These are phyloP conservation scores for Parnassius mnemosyne DNA, from an alignment of 2,888 invertebrate genomes.

Conservation along the genomic window DNA sequence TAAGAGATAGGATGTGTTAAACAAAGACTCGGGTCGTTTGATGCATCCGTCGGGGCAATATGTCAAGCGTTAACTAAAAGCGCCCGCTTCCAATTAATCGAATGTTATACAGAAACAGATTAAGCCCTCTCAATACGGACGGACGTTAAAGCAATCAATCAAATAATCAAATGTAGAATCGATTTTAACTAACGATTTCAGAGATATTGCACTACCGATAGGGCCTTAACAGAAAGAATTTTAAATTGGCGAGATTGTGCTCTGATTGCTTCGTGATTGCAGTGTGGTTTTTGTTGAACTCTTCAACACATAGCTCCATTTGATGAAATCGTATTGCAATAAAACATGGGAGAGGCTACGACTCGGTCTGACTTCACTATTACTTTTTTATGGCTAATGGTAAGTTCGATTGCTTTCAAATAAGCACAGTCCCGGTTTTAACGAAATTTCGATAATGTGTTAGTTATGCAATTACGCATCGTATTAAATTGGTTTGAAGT, in stretches of 20 bases:
- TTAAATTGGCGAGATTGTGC: background rate
- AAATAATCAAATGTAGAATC: conserved; percentile 11
- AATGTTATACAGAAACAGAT: conserved; percentile 3
- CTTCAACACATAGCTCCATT: too few relatives aligned
- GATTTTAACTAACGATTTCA: conserved; percentile 9
- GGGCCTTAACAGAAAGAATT: background rate
- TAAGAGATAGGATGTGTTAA: background rate
- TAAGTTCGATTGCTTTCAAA: too few relatives aligned
- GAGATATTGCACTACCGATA: background rate
- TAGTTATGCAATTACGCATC: too few relatives aligned
- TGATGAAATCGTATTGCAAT: too few relatives aligned
- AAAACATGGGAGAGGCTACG: too few relatives aligned
- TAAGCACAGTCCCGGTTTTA: too few relatives aligned
- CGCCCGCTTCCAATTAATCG: conserved; percentile 17
- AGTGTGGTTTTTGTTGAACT: background rate
- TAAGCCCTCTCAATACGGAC: conserved; percentile 2
- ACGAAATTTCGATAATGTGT: too few relatives aligned
- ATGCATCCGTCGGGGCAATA: conserved; percentile 2
- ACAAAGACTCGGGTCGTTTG: conserved; percentile 6
- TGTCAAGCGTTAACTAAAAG: background rate
- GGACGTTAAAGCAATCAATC: background rate
- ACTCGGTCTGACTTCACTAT: too few relatives aligned
- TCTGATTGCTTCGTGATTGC: background rate
- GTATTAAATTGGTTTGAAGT: too few relatives aligned
- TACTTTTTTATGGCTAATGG: too few relatives aligned